Evolutionary conservation across 2,888 invertebrate species (phyloP).

Genomic region (Leptinotarsa peninsularis): DNA sequence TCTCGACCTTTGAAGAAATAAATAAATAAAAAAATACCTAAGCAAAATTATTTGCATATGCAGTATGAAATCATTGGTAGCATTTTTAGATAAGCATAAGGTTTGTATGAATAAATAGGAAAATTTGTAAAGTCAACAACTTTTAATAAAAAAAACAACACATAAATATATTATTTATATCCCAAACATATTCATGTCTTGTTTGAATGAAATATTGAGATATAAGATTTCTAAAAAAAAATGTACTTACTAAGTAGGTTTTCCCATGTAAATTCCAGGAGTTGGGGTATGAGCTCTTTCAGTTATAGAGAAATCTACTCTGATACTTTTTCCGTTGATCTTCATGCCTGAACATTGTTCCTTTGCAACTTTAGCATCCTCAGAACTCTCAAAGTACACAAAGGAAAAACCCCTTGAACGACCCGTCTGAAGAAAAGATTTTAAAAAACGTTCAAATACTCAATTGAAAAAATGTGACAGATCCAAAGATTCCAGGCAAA

Average conservation of each 20-base stretch:
- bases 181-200: too few relatives aligned
- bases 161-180: too few relatives aligned
- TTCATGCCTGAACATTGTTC: slow-evolving; percentile 94
- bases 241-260: slow-evolving; percentile 77
- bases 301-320: slow-evolving; percentile 96
- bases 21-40: too few relatives aligned
- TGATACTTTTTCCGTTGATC: slow-evolving; percentile 91
- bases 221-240: not conserved
- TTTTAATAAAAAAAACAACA: too few relatives aligned
- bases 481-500: not conserved
- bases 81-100: too few relatives aligned
- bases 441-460: not conserved
- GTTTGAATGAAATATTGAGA: too few relatives aligned
- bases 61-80: too few relatives aligned
- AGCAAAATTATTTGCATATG: too few relatives aligned
- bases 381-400: slow-evolving; percentile 89
- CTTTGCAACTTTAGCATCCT: slow-evolving; percentile 93
- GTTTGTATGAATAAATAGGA: too few relatives aligned
- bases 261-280: slow-evolving; percentile 97
- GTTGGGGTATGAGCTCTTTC: slow-evolving; percentile 97
- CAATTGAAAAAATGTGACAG: not conserved
- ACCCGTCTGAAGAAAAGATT: slow-evolving; percentile 75
- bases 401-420: slow-evolving; percentile 97
- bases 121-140: too few relatives aligned
- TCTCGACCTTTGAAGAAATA: too few relatives aligned